phyloP scores from a whole-genome alignment of 2,113 vertebrate species.

The Eulemur rufifrons region DNA sequence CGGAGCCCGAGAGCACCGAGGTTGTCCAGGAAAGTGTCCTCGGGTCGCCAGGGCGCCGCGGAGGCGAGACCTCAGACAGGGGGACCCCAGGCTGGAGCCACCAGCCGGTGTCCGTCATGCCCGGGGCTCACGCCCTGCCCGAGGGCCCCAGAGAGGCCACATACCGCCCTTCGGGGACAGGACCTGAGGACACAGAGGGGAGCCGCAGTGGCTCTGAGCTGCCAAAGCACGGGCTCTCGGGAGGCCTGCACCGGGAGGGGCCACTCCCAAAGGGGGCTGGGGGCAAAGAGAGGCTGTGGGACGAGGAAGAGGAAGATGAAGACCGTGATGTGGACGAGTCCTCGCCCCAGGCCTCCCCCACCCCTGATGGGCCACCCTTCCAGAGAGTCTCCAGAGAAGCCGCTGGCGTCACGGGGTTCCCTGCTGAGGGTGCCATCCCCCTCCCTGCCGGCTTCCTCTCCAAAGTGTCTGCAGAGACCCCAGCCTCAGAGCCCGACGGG shows the following conservation, averaged over 20 bases:
- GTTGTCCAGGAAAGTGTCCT: background rate
- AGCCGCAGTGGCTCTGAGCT: rapidly evolving
- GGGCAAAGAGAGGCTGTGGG: constrained; percentile 55
- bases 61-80: background rate
- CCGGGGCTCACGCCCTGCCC: background rate
- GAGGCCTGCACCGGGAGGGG: background rate
- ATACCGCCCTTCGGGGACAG: background rate
- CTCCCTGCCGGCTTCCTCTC: constrained; percentile 50
- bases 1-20: background rate
- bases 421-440: constrained; percentile 23
- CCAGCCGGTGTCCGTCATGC: rapidly evolving
- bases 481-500: background rate
- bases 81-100: background rate
- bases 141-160: background rate
- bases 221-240: background rate
- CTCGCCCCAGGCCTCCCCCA: background rate
- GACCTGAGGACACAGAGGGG: background rate
- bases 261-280: background rate
- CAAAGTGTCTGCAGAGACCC: constrained; percentile 36
- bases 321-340: constrained; percentile 78
- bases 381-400: constrained; percentile 12
- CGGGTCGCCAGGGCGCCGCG: background rate
- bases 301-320: constrained; percentile 42
- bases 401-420: background rate
- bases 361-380: background rate